Evolutionary conservation across 2,113 vertebrate genomes (phyloP).

Genomic region (Myrmecophaga tridactyla): DNA sequence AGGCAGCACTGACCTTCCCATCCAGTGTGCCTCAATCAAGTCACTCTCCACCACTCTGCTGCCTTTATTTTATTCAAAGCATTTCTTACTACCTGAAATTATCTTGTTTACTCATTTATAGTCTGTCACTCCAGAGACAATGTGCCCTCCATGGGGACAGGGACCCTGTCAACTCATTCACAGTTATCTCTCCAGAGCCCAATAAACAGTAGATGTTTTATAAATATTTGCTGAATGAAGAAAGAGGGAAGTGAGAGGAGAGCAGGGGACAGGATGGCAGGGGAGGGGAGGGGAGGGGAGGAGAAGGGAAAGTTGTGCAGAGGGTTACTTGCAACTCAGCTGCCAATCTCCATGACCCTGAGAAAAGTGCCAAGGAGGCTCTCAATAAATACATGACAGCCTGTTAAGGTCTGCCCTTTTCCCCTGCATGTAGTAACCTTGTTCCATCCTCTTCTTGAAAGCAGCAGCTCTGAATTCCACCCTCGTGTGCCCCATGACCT

Average conservation of each 20-base stretch:
- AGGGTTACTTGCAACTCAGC: neutral
- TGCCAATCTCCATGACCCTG: neutral
- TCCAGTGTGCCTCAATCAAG: fast-evolving
- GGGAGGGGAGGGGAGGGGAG: no score
- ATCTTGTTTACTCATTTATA: fast-evolving
- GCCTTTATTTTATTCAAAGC: neutral
- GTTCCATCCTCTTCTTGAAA: neutral
- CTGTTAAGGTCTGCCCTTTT: neutral
- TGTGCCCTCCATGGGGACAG: neutral
- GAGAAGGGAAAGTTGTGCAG: neutral
- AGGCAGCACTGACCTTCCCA: neutral
- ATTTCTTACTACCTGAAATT: neutral
- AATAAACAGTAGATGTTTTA: neutral
- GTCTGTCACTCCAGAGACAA: neutral
- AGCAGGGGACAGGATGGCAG: no score
- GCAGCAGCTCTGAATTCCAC: neutral
- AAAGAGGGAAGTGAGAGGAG: no score
- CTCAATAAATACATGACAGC: neutral
- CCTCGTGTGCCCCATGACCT: neutral
- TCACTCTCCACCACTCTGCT: fast-evolving
- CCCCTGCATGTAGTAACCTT: neutral
- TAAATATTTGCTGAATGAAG: neutral
- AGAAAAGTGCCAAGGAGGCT: neutral
- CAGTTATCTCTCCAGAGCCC: neutral
- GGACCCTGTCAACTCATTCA: neutral